Evolutionary conservation across 2,888 invertebrate genomes (phyloP), one percentile per base, ranked within the genome.

Genomic region (Didymodactylos carnosus): DNA sequence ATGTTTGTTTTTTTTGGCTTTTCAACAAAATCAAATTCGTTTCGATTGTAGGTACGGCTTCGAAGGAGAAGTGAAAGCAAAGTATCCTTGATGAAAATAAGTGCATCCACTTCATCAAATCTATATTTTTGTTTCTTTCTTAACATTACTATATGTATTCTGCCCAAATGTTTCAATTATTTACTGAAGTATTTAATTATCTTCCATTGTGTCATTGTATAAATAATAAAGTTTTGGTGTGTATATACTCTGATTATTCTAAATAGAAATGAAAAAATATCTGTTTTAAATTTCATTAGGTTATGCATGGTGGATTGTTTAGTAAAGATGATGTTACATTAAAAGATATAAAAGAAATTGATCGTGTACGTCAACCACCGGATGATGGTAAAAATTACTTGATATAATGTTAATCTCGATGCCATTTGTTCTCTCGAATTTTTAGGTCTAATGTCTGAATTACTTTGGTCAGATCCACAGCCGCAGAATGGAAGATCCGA

Each of bases 121-220:
- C n/a, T n/a, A n/a, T n/a, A n/a, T n/a, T n/a, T n/a, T n/a, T n/a
- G n/a, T n/a, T n/a, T n/a, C n/a, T n/a, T n/a, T n/a, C n/a, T n/a
- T n/a, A n/a, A n/a, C n/a, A n/a, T n/a, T n/a, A n/a, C n/a, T n/a
- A n/a, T n/a, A n/a, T n/a, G n/a, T n/a, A n/a, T 74, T 51, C 74
- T 1, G 86, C 88, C 27, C 90, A 93, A 83, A 97, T 98, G 95
- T 91, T 92, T 0, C 92, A 94, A 77, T 87, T 97, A 70, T 99
- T 99, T 86, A 95, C 95, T 2, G 95, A 97, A 86, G 94, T 98
- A 27, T 98, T 95, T 86, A 97, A 97, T 84, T 93, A 91, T 90
- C 85, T 98, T 77, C 98, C 98, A 0, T 86, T 98, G 73, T 91
- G 92, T 62, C 97, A 98, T 83, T 91, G 94, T 83, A 89, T 99